phyloP scores from a whole-genome alignment of 2,797 vertebrate species.

The Darevskia nairensis region DNA sequence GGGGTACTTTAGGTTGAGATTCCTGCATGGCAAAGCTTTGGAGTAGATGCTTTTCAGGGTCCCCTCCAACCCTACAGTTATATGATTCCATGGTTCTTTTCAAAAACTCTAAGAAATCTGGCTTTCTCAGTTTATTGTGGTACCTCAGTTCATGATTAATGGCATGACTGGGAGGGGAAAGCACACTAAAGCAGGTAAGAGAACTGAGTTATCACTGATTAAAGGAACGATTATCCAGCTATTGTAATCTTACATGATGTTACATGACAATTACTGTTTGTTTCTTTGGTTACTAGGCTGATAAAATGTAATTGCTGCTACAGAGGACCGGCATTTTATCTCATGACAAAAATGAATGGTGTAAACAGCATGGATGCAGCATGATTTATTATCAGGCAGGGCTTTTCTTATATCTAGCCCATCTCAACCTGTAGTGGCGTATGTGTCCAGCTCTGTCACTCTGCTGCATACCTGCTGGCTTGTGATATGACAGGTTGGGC shows the following conservation, averaged over 20 bases:
- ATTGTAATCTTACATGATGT: conserved; percentile 1
- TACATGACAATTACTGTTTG: conserved; percentile 27
- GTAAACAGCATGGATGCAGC: not conserved
- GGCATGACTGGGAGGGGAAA: not conserved
- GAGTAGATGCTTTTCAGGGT: too few species aligned
- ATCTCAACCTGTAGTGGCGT: not conserved
- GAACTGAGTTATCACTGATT: conserved; percentile 7
- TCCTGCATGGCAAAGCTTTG: too few species aligned
- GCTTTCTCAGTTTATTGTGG: not conserved
- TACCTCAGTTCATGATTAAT: not conserved
- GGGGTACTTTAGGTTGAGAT: too few species aligned
- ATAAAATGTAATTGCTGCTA: conserved; percentile 5
- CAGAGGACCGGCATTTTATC: not conserved
- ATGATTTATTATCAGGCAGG: conserved; percentile 20
- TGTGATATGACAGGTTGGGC: conserved; percentile 27
- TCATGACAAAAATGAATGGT: conserved; percentile 39
- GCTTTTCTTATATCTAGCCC: conserved; percentile 8
- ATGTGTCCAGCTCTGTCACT: not conserved
- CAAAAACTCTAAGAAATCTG: not conserved
- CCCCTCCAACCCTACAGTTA: too few species aligned
- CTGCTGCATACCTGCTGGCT: conserved; percentile 10
- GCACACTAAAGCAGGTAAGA: conserved; percentile 18
- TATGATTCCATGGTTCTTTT: too few species aligned
- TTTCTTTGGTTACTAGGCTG: conserved; percentile 20
- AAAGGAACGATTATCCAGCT: conserved; percentile 1